Percentiles rank a stretch among this genome's conserved stretches.
These are phyloP conservation scores for Cyphomyrmex costatus DNA, from an alignment of 1,140 invertebrate genomes.

Conservation along the genomic window DNA sequence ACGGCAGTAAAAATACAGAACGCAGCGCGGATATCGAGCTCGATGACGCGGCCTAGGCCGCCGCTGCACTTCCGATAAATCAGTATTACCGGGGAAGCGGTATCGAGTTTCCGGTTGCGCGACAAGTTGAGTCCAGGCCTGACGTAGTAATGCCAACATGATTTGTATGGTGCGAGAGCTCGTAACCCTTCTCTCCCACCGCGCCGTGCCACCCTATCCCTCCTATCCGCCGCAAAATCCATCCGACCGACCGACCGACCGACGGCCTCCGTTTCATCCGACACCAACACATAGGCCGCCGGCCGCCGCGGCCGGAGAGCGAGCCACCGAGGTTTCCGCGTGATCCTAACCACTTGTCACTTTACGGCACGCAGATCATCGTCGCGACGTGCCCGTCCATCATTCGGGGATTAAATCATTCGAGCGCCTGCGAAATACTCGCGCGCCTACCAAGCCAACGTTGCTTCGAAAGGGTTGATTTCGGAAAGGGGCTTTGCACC, in stretches of 20 bases:
- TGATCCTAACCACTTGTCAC: slow-evolving; percentile 87
- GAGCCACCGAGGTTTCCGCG: slow-evolving; percentile 80
- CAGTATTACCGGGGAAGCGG: slow-evolving; percentile 83
- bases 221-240: slow-evolving; percentile 62
- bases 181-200: slow-evolving; percentile 75
- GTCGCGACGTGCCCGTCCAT: slow-evolving; percentile 87
- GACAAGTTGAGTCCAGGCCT: slow-evolving; percentile 84
- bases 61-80: slow-evolving; percentile 84
- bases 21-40: slow-evolving; percentile 33
- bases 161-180: slow-evolving; percentile 84
- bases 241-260: slow-evolving; percentile 58
- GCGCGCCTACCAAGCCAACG: slow-evolving; percentile 45
- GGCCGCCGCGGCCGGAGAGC: slow-evolving; percentile 63
- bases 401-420: slow-evolving; percentile 86
- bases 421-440: slow-evolving; percentile 75
- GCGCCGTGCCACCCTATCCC: slow-evolving; percentile 43
- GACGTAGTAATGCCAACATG: slow-evolving; percentile 86
- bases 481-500: slow-evolving; percentile 46
- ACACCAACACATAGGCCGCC: slow-evolving; percentile 49
- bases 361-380: slow-evolving; percentile 87
- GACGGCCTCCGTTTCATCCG: slow-evolving; percentile 37
- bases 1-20: slow-evolving; percentile 75
- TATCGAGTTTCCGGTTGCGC: slow-evolving; percentile 83
- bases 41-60: slow-evolving; percentile 52
- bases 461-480: slow-evolving; percentile 57